phyloP scores from a whole-genome alignment of 2,888 invertebrate species.

The Cryptus viduatorius region DNA sequence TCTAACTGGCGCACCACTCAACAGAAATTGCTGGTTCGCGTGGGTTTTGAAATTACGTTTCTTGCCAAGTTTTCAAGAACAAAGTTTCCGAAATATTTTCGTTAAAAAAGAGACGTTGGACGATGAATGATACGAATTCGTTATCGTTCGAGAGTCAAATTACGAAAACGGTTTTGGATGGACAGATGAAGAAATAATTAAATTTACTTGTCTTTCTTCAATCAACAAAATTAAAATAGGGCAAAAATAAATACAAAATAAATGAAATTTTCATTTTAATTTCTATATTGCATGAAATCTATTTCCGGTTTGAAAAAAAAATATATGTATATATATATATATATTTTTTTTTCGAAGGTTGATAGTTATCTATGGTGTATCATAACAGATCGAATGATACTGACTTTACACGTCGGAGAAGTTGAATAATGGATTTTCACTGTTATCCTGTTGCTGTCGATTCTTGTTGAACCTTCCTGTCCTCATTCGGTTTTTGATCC shows the following conservation, averaged over 20 bases:
- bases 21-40: slow-evolving; percentile 41
- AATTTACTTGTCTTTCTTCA: no score
- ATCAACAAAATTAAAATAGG: no score
- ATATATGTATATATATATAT: no score
- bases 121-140: neutral
- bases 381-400: neutral
- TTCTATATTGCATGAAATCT: neutral
- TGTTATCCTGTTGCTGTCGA: slow-evolving; percentile 9
- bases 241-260: neutral
- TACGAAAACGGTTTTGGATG: neutral
- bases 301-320: neutral
- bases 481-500: neutral
- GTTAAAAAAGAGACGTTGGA: neutral
- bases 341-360: no score
- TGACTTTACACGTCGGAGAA: neutral
- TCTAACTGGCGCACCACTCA: neutral
- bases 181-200: neutral
- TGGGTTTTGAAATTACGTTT: slow-evolving; percentile 9
- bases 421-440: neutral
- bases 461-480: slow-evolving; percentile 2
- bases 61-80: neutral
- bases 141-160: neutral
- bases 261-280: neutral
- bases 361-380: neutral
- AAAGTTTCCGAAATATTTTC: neutral